Evolutionary conservation across 2,113 vertebrate species (phyloP).

Genomic region (Chaetodon auriga): DNA sequence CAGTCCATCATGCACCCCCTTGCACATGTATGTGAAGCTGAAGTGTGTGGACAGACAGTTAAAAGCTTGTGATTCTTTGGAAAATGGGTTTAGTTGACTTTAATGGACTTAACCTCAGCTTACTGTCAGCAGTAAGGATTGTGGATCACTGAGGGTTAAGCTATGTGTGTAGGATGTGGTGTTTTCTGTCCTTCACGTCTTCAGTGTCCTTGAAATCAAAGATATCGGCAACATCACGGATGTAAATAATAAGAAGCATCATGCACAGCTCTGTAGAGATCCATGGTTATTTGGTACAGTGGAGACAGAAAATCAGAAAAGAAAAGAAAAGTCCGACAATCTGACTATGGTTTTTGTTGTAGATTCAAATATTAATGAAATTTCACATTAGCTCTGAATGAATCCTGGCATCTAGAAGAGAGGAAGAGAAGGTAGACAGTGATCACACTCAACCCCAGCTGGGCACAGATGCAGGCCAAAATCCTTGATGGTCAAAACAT

Average conservation of each 20-base stretch:
- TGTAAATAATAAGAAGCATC: no score
- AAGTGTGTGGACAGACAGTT: constrained; percentile 8
- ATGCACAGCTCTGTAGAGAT: no score
- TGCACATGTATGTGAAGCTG: not conserved
- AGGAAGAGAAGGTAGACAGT: not conserved
- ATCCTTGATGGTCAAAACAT: not conserved
- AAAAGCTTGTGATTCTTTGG: not conserved
- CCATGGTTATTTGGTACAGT: no score
- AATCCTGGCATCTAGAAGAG: not conserved
- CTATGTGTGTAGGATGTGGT: not conserved
- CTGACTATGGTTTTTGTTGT: no score
- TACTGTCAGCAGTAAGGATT: constrained; percentile 12
- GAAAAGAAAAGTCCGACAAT: no score
- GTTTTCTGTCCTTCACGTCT: not conserved
- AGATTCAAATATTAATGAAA: not conserved
- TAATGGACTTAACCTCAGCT: constrained; percentile 26
- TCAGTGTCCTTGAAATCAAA: not conserved
- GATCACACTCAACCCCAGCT: not conserved
- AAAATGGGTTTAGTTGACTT: constrained; percentile 39
- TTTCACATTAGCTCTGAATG: not conserved
- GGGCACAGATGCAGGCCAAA: not conserved
- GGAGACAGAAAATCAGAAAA: no score
- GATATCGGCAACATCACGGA: not conserved
- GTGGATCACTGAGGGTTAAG: constrained; percentile 11
- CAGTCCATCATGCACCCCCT: not conserved